phyloP scores from a whole-genome alignment of 2,113 vertebrate genomes.

The Dromaius novaehollandiae region DNA sequence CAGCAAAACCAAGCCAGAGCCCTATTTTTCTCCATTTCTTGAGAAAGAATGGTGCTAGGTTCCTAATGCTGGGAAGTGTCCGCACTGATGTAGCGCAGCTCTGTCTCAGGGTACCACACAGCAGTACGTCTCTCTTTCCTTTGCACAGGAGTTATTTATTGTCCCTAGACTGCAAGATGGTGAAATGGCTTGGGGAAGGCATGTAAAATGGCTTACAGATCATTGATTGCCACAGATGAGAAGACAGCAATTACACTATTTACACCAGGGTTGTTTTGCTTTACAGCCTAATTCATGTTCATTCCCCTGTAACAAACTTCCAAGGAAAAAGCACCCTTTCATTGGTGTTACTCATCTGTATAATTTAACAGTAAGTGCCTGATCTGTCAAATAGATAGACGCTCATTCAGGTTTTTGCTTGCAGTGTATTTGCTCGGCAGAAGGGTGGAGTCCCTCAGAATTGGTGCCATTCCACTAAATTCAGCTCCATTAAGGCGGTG shows the following conservation, averaged over 20 bases:
- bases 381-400: not conserved
- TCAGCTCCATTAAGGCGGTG: not conserved
- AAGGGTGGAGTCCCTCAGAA: not conserved
- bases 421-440: not conserved
- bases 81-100: not conserved
- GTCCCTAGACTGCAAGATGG: not conserved
- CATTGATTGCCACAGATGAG: conserved; percentile 59
- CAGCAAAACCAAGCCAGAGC: not conserved
- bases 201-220: conserved; percentile 47
- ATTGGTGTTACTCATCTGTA: conserved; percentile 51
- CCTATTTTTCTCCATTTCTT: not conserved
- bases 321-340: not conserved
- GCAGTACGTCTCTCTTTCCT: not conserved
- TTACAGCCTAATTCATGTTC: conserved; percentile 34
- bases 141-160: conserved; percentile 26
- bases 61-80: not conserved
- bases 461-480: not conserved
- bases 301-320: not conserved
- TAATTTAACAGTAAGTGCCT: conserved; percentile 53
- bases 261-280: conserved; percentile 58
- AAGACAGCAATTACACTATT: conserved; percentile 55
- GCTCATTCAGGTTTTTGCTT: conserved; percentile 14
- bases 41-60: not conserved
- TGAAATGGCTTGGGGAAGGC: not conserved
- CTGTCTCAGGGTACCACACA: not conserved